Conservation (phyloP, 2,888 invertebrate genomes). For the Tenodera sinensis region DNA sequence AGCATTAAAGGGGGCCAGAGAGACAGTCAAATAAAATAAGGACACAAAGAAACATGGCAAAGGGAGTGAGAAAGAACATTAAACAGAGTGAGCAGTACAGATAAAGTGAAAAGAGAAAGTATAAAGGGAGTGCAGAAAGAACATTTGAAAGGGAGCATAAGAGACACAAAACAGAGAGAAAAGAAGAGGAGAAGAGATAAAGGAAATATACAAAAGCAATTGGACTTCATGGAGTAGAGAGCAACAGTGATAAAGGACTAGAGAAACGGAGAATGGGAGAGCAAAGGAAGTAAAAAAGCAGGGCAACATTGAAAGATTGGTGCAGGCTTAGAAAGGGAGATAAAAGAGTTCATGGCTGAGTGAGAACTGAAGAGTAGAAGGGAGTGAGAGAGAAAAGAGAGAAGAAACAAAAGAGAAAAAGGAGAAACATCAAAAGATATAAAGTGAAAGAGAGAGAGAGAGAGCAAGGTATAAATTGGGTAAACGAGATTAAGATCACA, state of each 20-base stretch:
- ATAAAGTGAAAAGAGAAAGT: not conserved
- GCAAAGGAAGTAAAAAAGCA: not conserved
- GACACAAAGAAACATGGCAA: too few relatives aligned
- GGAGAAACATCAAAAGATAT: too few relatives aligned
- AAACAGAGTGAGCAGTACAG: not conserved
- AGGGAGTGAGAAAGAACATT: not conserved
- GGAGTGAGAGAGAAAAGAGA: not conserved
- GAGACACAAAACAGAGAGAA: not conserved
- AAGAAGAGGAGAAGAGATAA: not conserved
- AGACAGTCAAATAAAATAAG: not conserved
- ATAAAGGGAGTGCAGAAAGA: too few relatives aligned
- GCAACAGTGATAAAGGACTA: conserved; percentile 2
- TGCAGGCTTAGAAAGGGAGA: not conserved
- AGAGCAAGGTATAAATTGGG: too few relatives aligned
- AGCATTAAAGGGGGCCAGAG: too few relatives aligned
- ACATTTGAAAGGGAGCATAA: not conserved
- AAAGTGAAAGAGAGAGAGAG: too few relatives aligned
- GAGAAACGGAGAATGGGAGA: not conserved
- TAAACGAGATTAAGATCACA: not conserved
- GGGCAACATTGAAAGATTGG: too few relatives aligned
- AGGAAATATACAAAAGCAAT: not conserved
- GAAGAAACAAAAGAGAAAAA: not conserved
- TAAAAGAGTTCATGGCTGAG: not conserved
- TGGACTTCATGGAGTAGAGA: conserved; percentile 5
- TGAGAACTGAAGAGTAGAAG: not conserved